Base-by-base conservation (phyloP, 2,888 invertebrate genomes). In the Diabrotica balteata region DNA sequence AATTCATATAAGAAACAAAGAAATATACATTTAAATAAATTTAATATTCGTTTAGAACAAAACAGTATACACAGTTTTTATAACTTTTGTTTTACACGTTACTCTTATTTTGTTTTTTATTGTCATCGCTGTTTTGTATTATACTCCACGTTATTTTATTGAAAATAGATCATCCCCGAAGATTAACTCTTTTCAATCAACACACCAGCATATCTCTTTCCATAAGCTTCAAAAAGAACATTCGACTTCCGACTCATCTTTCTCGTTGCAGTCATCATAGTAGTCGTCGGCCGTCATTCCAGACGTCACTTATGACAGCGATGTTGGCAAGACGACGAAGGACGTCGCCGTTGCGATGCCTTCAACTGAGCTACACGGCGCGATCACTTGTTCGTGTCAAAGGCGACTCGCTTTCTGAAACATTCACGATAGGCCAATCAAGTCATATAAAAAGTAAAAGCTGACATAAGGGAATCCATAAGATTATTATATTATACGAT, bases 361-460 rank as follows among this genome's bases (percentile, higher is more conserved):
- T 60, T 50, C 55, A 59, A 47, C 60, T 49, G 43, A 42, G 52
- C 64, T 44, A 51, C 66, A 55, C 43, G 59, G 59, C 54, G 61
- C 60, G 66, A 66, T 63, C 63, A 50, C 63, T 63, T 63, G 63
- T 63, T 63, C 63, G 57, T 51, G 63, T 63, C 63, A 63, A 63
- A 63, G 51, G 22, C 58, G 63, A 63, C 63, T 55, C 47, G 49
- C 42, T 43, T 22, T 32, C 17, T 49, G 50, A 78, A 75, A 76
- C 76, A 78, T 78, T 77, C 76, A 77, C 17, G 17, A 42, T 57
- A 57, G 55, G 45, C 55, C 43, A 45, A 45, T 57, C 45, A 17
- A 55, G 47, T 3, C 2, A 10, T 47, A 2, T 47, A 4, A 6
- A 9, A 47, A 47, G 47, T 32, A 4, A 32, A 32, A 4, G 32